These are phyloP conservation scores for Carapus acus DNA, from an alignment of 2,797 vertebrate genomes.

Conservation along the genomic window DNA sequence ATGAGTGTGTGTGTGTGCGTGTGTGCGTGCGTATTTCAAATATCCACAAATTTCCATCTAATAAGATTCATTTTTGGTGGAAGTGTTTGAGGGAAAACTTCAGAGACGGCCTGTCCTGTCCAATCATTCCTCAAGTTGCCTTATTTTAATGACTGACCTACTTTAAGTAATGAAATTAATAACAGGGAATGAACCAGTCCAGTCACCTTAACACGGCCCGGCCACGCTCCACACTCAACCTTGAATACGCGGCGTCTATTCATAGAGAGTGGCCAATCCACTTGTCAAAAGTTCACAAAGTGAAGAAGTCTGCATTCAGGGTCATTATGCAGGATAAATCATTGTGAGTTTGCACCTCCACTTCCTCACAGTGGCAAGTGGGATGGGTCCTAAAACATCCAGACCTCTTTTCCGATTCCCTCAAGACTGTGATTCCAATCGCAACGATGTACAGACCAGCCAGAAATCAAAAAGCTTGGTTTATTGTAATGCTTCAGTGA, in stretches of 20 bases:
- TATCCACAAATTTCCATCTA: too few relatives aligned
- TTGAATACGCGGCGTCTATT: slow-evolving; percentile 26
- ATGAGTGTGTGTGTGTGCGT: too few relatives aligned
- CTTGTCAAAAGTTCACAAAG: slow-evolving; percentile 29
- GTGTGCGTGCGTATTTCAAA: too few relatives aligned
- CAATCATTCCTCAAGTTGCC: not conserved
- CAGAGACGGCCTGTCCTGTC: too few relatives aligned
- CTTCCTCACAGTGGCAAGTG: slow-evolving; percentile 22
- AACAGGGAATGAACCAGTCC: slow-evolving; percentile 7
- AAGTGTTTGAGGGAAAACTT: too few relatives aligned
- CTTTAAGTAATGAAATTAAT: slow-evolving; percentile 15
- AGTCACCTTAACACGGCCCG: slow-evolving; percentile 30
- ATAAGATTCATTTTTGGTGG: too few relatives aligned
- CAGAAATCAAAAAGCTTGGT: slow-evolving; percentile 17
- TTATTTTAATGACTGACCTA: slow-evolving; percentile 20
- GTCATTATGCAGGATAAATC: slow-evolving; percentile 20
- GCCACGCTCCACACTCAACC: slow-evolving; percentile 14
- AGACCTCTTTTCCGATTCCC: slow-evolving; percentile 41
- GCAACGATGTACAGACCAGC: slow-evolving; percentile 7
- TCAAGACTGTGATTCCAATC: slow-evolving; percentile 25
- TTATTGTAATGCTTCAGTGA: slow-evolving; percentile 5
- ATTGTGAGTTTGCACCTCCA: slow-evolving; percentile 9
- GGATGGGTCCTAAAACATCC: slow-evolving; percentile 22
- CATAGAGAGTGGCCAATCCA: slow-evolving; percentile 20
- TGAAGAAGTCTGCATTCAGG: slow-evolving; percentile 29